A percentile compares a stretch with the other conserved stretches of the same genome.
Evolutionary conservation across 2,113 vertebrate species (phyloP).

Genomic region (Illadopsis cleaveri): DNA sequence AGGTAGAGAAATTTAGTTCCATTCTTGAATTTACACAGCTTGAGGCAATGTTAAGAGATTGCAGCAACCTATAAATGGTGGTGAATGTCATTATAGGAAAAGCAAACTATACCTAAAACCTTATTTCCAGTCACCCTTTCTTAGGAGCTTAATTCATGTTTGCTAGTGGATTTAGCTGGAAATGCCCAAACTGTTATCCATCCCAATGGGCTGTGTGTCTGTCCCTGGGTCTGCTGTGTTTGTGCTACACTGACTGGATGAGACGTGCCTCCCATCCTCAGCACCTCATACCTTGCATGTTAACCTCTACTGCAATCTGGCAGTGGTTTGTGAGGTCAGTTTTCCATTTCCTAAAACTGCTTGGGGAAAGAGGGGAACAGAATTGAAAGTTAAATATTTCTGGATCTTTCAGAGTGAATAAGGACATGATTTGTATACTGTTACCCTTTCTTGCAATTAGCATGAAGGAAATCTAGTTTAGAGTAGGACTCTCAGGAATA

Average conservation of each 20-base stretch:
- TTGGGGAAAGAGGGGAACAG: neutral
- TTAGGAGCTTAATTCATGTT: neutral
- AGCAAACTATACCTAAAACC: neutral
- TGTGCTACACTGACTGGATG: neutral
- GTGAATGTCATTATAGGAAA: neutral
- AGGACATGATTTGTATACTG: neutral
- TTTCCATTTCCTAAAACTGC: neutral
- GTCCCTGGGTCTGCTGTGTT: neutral
- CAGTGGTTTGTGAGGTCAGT: too few relatives aligned
- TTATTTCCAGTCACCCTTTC: neutral
- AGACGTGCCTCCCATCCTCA: neutral
- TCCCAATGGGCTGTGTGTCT: neutral
- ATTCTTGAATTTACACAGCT: neutral
- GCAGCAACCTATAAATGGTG: neutral
- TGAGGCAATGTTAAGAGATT: neutral
- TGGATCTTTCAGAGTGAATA: neutral
- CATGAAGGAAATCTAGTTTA: neutral
- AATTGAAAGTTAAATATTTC: neutral
- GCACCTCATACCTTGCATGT: accelerated
- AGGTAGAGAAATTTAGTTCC: neutral
- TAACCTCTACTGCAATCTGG: neutral
- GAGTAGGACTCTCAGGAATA: neutral
- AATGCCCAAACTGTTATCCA: neutral
- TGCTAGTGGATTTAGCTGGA: neutral
- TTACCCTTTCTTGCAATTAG: neutral